These are phyloP conservation scores for Thripadectes ignobilis DNA, from an alignment of 2,797 vertebrate genomes.

Conservation along the genomic window DNA sequence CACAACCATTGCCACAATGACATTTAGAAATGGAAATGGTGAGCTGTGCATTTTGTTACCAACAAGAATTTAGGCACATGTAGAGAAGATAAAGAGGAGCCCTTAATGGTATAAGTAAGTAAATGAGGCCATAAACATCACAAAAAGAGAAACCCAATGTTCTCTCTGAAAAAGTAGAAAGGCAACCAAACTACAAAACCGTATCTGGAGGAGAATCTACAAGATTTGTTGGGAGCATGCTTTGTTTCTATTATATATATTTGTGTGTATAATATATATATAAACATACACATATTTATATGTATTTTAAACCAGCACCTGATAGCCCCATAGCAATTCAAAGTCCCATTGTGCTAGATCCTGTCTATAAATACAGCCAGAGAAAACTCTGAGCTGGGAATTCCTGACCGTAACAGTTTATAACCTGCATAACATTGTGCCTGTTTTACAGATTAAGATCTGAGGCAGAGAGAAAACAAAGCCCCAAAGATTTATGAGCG, in stretches of 20 bases:
- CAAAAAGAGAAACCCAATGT: background rate
- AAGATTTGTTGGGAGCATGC: background rate
- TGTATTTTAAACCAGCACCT: slow-evolving; percentile 3
- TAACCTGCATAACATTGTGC: slow-evolving; percentile 56
- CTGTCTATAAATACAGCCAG: slow-evolving; percentile 32
- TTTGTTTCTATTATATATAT: background rate
- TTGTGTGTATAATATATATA: too few relatives aligned
- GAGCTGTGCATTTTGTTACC: background rate
- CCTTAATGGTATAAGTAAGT: background rate
- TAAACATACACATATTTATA: background rate
- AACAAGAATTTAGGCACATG: background rate
- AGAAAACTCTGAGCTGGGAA: slow-evolving; percentile 31
- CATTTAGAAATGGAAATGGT: slow-evolving; percentile 9
- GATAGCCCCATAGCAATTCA: background rate
- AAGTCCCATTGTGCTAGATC: slow-evolving; percentile 25
- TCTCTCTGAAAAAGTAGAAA: background rate
- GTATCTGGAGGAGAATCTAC: background rate
- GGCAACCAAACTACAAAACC: background rate
- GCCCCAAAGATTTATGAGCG: slow-evolving; percentile 28
- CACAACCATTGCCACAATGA: background rate
- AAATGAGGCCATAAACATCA: background rate
- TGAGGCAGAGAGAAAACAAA: slow-evolving; percentile 59
- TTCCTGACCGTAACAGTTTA: slow-evolving; percentile 53
- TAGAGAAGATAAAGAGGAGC: background rate
- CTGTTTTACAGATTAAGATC: slow-evolving; percentile 64